Percentiles rank a stretch among this genome's conserved stretches.
Conservation (phyloP, 2,113 vertebrate species). For the Dolichotis patagonum region DNA sequence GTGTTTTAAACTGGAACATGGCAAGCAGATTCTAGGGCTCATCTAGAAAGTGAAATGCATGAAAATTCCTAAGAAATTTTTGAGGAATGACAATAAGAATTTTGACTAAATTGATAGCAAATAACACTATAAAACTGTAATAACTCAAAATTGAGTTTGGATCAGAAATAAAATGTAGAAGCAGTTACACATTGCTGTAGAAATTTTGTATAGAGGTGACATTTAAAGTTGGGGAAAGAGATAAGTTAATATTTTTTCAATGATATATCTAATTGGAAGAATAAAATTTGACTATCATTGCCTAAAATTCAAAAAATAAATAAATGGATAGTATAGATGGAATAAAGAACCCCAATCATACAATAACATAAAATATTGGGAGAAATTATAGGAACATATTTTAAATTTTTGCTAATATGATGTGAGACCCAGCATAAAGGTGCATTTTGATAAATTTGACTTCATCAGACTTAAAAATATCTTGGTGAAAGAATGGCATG, state of each 20-base stretch:
- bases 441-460: neutral
- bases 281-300: neutral
- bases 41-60: neutral
- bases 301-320: neutral
- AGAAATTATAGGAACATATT: neutral
- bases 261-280: neutral
- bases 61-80: neutral
- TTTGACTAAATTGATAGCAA: neutral
- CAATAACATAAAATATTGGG: neutral
- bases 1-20: neutral
- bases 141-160: neutral
- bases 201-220: neutral
- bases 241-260: neutral
- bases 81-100: neutral
- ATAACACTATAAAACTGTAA: neutral
- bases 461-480: neutral
- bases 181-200: neutral
- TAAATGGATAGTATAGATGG: neutral
- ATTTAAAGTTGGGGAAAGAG: neutral
- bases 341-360: neutral
- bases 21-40: neutral
- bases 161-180: neutral
- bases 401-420: neutral
- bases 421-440: neutral
- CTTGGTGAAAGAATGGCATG: neutral